Conservation (phyloP, 1,140 invertebrate genomes). For the Paraescarpia echinospica region DNA sequence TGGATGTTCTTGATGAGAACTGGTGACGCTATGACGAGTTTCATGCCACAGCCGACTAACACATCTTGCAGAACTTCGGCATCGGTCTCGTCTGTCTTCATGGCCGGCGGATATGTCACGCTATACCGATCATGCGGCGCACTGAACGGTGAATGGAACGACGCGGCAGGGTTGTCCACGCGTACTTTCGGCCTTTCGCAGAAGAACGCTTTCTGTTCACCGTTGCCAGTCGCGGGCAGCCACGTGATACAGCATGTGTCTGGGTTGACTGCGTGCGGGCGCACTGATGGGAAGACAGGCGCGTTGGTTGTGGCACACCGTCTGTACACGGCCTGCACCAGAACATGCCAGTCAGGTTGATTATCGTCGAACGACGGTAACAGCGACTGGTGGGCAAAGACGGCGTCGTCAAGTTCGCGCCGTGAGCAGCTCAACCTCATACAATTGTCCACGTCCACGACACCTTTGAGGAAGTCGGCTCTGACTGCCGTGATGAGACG, state of each 20-base stretch:
- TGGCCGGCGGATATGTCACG: not conserved
- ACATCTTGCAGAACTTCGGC: conserved; percentile 1
- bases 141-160: not conserved
- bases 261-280: conserved; percentile 8
- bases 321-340: not conserved
- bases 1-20: not conserved
- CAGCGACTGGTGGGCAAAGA: conserved; percentile 58
- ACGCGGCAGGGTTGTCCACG: not conserved
- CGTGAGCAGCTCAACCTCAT: conserved; percentile 12
- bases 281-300: conserved; percentile 42
- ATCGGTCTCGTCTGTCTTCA: conserved; percentile 3
- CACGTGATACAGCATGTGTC: not conserved
- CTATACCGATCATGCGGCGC: not conserved
- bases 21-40: not conserved
- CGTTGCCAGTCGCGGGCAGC: not conserved
- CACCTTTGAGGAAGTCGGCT: not conserved
- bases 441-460: not conserved
- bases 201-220: conserved; percentile 15
- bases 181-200: not conserved
- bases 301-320: conserved; percentile 33
- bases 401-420: conserved; percentile 21
- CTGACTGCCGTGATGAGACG: not conserved
- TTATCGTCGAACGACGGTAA: conserved; percentile 29
- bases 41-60: not conserved
- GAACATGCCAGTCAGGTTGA: conserved; percentile 2